Percentiles rank a stretch among this genome's conserved stretches.
These are phyloP conservation scores for Chironomus tepperi DNA, from an alignment of 1,140 invertebrate species.

Conservation along the genomic window DNA sequence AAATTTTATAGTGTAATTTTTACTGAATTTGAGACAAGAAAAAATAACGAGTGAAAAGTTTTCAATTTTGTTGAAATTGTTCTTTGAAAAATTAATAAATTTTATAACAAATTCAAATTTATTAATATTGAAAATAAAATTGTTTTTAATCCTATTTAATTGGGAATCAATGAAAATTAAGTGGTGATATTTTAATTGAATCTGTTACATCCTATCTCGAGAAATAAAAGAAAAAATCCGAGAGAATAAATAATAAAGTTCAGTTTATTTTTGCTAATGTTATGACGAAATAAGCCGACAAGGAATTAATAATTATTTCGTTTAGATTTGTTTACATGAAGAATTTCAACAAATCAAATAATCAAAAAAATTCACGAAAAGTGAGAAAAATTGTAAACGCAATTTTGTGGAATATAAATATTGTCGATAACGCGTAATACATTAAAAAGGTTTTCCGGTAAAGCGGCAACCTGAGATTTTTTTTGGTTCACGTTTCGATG, in stretches of 20 bases:
- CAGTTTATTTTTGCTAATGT: too few species aligned
- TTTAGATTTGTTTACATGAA: too few species aligned
- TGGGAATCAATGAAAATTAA: neutral
- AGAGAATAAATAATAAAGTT: too few species aligned
- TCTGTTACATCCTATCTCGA: neutral
- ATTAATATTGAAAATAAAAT: too few species aligned
- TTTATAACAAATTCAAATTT: neutral
- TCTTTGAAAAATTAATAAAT: neutral
- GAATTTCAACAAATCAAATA: too few species aligned
- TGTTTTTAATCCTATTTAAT: neutral
- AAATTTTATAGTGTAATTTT: slow-evolving; percentile 4
- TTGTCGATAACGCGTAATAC: neutral
- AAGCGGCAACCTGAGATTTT: slow-evolving; percentile 11
- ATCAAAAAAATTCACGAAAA: neutral
- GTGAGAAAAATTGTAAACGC: neutral
- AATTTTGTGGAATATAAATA: slow-evolving; percentile 10
- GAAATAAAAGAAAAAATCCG: too few species aligned
- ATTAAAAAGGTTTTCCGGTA: neutral
- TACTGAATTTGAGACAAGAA: neutral
- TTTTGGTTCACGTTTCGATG: neutral
- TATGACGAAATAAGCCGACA: too few species aligned
- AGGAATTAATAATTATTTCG: too few species aligned
- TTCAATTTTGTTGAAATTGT: neutral
- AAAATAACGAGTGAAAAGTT: neutral
- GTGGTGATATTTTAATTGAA: neutral